Evolutionary conservation across 2,113 vertebrate genomes (phyloP), one percentile per base, ranked within the genome.

Genomic region (Camelus bactrianus): DNA sequence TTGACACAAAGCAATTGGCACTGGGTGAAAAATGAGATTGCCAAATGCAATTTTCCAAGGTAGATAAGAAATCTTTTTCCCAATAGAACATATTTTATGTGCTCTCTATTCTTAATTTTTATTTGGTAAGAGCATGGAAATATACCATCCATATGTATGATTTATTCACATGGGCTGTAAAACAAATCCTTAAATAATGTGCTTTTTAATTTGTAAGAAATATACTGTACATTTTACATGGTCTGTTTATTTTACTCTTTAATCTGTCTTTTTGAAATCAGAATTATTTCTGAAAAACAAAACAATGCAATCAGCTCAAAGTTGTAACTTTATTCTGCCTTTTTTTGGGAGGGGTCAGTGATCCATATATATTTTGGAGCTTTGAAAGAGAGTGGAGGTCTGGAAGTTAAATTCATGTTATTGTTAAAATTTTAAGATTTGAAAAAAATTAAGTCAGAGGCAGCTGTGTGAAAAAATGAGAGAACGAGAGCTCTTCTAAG

Each of bases 401-500:
- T 82, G 52, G 4, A 95, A 56, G 13, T 17, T 65, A 28, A 83
- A 52, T 89, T 70, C 84, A 62, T 54, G 2, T 65, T 86, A 54
- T 56, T 83, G 16, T 46, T 62, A 70, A 35, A 50, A 62, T 88
- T 79, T 87, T 30, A 89, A 92, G 48, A 87, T 80, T 91, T 67
- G 38, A 52, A 52, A 46, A 82, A 7, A 20, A 3, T 50, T 73
- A 48, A 52, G 89, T 26, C 73, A 84, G 50, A 62, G 7, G 4
- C 28, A 76, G 13, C 6, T 6, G 0, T 76, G 0, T 72, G 30
- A 60, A n/a, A 90, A 54, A 46, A 24, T 77, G 24, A 69, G 16
- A 65, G 26, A 86, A 54, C 2, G 24, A 26, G 15, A n/a, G 1
- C 0, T 94, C 30, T 80, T 70, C 24, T 70, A 42, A 46, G 3